Evolutionary conservation across 2,888 invertebrate species (phyloP).

Genomic region (Amphipyra tragopoginis): DNA sequence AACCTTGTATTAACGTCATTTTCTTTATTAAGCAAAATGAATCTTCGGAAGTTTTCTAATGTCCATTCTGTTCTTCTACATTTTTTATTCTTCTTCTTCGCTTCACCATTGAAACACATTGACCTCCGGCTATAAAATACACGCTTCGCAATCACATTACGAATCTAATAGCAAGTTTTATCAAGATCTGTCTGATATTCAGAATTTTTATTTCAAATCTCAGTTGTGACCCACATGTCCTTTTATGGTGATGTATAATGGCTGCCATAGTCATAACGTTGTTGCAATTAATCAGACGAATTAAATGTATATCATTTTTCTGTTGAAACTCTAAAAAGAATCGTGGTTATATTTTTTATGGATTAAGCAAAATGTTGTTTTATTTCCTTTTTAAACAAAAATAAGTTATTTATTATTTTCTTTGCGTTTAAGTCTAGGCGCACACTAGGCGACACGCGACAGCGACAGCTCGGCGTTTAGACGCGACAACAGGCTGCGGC

Average conservation of each 20-base stretch:
- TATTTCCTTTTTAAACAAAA: too few relatives aligned
- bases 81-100: too few relatives aligned
- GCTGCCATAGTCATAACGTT: conserved; percentile 26
- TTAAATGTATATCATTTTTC: conserved; percentile 42
- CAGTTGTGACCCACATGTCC: conserved; percentile 44
- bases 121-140: conserved; percentile 24
- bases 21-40: too few relatives aligned
- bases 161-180: conserved; percentile 35
- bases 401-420: too few relatives aligned
- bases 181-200: conserved; percentile 46
- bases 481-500: too few relatives aligned
- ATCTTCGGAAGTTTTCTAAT: too few relatives aligned
- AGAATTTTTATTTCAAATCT: conserved; percentile 40
- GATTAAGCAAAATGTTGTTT: not conserved
- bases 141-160: conserved; percentile 32
- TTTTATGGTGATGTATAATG: conserved; percentile 48
- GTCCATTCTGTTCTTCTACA: too few relatives aligned
- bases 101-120: not conserved
- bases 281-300: conserved; percentile 50
- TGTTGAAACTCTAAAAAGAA: conserved; percentile 4
- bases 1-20: too few relatives aligned
- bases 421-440: too few relatives aligned
- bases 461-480: too few relatives aligned
- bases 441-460: too few relatives aligned
- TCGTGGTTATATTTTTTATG: not conserved